Percentiles rank a stretch among this genome's conserved stretches.
Evolutionary conservation across 2,797 vertebrate species (phyloP).

Genomic region (Dromococcyx pavoninus): DNA sequence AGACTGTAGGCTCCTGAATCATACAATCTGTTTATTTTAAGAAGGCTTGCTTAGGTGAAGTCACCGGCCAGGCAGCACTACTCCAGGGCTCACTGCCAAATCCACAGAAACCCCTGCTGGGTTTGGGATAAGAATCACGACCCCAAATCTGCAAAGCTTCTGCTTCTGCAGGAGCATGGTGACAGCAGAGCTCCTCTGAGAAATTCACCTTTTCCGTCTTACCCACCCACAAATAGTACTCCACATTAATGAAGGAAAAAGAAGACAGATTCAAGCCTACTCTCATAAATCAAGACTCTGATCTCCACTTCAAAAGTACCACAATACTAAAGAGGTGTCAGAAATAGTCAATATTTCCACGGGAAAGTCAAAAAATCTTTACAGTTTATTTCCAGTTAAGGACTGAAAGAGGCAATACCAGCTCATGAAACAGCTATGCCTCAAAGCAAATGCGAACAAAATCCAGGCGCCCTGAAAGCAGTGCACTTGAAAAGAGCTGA

Average conservation of each 20-base stretch:
- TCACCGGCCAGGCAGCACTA: background rate
- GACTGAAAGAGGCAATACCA: background rate
- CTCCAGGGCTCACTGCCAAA: background rate
- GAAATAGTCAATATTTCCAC: background rate
- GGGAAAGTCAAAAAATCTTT: background rate
- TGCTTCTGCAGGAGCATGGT: background rate
- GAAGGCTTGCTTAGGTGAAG: conserved; percentile 32
- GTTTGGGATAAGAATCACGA: background rate
- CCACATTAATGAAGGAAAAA: background rate
- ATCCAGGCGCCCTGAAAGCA: background rate
- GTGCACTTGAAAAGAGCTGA: background rate
- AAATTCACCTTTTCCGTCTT: background rate
- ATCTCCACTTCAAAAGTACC: conserved; percentile 8
- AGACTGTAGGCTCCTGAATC: background rate
- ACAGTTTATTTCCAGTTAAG: background rate
- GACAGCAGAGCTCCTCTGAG: background rate
- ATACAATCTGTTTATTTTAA: background rate
- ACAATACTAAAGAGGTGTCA: fast-evolving
- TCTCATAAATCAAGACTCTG: background rate
- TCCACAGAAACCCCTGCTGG: background rate
- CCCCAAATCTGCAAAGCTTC: background rate
- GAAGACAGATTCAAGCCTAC: background rate
- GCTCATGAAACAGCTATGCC: background rate
- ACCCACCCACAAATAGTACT: background rate
- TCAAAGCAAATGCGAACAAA: background rate